phyloP scores from a whole-genome alignment of 2,113 vertebrate species.

The Bujurquina vittata region DNA sequence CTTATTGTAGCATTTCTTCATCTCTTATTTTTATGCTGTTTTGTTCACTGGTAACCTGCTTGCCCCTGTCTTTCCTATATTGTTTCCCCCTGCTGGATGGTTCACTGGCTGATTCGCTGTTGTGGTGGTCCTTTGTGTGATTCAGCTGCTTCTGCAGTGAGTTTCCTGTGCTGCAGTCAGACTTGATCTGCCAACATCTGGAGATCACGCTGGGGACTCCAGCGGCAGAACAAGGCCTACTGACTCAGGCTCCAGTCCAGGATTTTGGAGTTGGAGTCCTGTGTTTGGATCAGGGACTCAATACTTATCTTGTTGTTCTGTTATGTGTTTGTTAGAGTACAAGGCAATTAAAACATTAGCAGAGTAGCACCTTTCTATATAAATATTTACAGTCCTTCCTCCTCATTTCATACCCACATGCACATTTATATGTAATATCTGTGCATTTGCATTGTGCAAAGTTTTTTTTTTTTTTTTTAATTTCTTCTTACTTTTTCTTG shows the following conservation, averaged over 20 bases:
- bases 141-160: neutral
- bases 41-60: neutral
- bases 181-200: neutral
- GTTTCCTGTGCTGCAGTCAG: neutral
- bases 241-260: neutral
- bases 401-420: neutral
- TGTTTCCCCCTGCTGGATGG: neutral
- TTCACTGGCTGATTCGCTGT: neutral
- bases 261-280: neutral
- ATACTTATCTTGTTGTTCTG: neutral
- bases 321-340: neutral
- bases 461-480: neutral
- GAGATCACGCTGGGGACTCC: neutral
- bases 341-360: neutral
- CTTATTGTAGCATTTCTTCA: neutral
- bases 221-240: neutral
- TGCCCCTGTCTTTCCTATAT: neutral
- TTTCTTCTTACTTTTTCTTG: no score
- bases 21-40: neutral
- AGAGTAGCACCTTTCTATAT: neutral
- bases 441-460: neutral
- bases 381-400: neutral
- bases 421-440: neutral
- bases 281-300: neutral
- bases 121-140: neutral